phyloP scores from a whole-genome alignment of 2,888 invertebrate species.

The Lasioglossum villosulum region DNA sequence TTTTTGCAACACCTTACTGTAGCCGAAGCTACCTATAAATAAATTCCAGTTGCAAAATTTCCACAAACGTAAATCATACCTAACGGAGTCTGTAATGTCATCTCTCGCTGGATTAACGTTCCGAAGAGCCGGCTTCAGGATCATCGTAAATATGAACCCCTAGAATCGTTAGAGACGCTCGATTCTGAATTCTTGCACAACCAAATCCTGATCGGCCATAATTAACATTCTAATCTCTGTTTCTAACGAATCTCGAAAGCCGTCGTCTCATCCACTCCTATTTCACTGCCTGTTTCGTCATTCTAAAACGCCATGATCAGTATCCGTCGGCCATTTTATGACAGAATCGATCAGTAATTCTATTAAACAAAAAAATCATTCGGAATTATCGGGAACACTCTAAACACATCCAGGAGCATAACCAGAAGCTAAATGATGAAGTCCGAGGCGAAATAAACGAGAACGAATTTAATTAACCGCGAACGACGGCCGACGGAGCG shows the following conservation, averaged over 20 bases:
- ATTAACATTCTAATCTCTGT: background rate
- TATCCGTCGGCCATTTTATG: background rate
- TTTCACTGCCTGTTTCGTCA: background rate
- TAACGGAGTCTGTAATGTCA: background rate
- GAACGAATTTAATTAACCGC: background rate
- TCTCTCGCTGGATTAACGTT: background rate
- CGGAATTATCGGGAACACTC: background rate
- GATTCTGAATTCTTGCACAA: background rate
- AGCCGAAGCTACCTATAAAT: too few species aligned
- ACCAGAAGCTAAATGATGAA: background rate
- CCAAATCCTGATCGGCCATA: background rate
- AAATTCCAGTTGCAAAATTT: background rate
- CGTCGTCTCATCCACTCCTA: background rate
- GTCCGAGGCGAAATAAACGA: too few species aligned
- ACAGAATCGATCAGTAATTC: background rate
- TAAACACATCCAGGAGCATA: background rate
- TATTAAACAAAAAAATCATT: background rate
- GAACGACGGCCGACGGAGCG: conserved; percentile 2
- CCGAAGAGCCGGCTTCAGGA: background rate
- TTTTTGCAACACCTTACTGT: too few species aligned
- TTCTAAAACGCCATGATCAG: background rate
- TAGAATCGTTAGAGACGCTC: background rate
- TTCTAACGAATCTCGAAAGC: background rate
- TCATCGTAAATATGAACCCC: background rate
- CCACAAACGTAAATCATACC: background rate